These are phyloP conservation scores for Shinisaurus crocodilurus DNA, from an alignment of 2,113 vertebrate species.

Conservation along the genomic window DNA sequence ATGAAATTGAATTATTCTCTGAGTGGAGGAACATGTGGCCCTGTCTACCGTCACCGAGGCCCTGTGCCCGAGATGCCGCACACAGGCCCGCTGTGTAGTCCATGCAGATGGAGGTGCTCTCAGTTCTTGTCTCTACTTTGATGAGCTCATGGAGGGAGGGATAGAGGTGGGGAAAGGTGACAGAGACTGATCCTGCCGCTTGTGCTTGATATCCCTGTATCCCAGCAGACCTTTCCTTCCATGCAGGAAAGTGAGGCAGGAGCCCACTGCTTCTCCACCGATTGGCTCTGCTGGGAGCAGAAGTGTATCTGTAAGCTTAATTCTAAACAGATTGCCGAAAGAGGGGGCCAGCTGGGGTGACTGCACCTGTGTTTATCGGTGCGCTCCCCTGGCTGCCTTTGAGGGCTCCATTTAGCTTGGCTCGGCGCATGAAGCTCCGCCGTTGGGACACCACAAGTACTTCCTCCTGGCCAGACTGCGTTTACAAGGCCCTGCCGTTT, in stretches of 20 bases:
- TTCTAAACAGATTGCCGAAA: conserved; percentile 10
- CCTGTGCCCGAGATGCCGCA: background rate
- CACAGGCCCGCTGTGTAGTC: background rate
- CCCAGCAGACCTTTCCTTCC: background rate
- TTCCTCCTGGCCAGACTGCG: conserved; percentile 31
- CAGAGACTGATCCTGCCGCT: accelerated
- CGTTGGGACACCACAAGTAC: background rate
- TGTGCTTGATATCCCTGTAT: background rate
- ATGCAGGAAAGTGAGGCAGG: background rate
- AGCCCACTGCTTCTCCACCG: background rate
- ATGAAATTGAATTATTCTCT: too few species aligned
- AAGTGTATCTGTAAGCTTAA: background rate
- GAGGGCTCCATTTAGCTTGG: background rate
- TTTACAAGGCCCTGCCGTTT: conserved; percentile 20
- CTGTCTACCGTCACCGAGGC: too few species aligned
- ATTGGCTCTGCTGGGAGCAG: conserved; percentile 9
- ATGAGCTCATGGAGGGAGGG: accelerated
- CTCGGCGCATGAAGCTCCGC: background rate
- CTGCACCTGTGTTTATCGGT: conserved; percentile 31
- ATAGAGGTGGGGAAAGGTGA: accelerated
- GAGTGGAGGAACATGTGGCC: background rate
- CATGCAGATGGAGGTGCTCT: accelerated
- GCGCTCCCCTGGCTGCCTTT: background rate
- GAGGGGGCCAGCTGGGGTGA: background rate
- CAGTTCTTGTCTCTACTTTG: accelerated